Evolutionary conservation across 2,888 invertebrate species (phyloP).

Genomic region (Operophtera brumata): DNA sequence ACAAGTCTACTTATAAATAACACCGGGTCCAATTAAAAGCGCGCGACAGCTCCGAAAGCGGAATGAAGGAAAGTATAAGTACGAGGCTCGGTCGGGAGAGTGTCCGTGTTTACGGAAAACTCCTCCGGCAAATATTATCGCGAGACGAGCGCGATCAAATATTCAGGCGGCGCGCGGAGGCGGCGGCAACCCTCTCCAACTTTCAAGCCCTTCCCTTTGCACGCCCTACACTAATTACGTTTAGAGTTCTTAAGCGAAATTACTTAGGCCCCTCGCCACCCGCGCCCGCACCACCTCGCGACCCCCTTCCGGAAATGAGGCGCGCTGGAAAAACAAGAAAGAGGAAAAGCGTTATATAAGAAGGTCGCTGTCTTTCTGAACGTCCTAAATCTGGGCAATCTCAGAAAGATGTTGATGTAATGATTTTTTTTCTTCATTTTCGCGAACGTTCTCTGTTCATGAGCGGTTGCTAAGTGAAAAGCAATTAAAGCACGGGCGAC

Average conservation of each 20-base stretch:
- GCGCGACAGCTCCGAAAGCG: conserved; percentile 73
- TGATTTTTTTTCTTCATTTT: conserved; percentile 79
- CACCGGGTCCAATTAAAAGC: conserved; percentile 75
- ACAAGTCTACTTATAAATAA: conserved; percentile 76
- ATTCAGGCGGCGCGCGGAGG: conserved; percentile 73
- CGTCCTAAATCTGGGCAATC: conserved; percentile 79
- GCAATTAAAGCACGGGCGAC: conserved; percentile 81
- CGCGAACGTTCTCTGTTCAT: conserved; percentile 74
- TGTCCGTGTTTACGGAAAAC: conserved; percentile 78
- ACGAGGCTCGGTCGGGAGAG: conserved; percentile 63
- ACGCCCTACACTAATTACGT: conserved; percentile 85
- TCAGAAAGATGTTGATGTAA: conserved; percentile 79
- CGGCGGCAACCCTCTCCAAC: conserved; percentile 82
- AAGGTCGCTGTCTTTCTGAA: conserved; percentile 70
- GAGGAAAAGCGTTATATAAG: conserved; percentile 76
- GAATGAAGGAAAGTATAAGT: conserved; percentile 70
- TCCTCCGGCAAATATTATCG: conserved; percentile 79
- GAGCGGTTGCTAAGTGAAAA: conserved; percentile 81
- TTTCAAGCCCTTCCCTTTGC: conserved; percentile 83
- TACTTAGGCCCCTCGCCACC: conserved; percentile 82
- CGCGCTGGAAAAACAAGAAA: conserved; percentile 79
- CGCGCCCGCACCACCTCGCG: conserved; percentile 67
- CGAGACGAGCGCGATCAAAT: conserved; percentile 79
- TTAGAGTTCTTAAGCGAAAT: conserved; percentile 85
- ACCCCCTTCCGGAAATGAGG: conserved; percentile 78